Percentiles rank a stretch among this genome's conserved stretches.
Evolutionary conservation across 2,113 vertebrate genomes (phyloP).

Genomic region (Chaetops frenatus): DNA sequence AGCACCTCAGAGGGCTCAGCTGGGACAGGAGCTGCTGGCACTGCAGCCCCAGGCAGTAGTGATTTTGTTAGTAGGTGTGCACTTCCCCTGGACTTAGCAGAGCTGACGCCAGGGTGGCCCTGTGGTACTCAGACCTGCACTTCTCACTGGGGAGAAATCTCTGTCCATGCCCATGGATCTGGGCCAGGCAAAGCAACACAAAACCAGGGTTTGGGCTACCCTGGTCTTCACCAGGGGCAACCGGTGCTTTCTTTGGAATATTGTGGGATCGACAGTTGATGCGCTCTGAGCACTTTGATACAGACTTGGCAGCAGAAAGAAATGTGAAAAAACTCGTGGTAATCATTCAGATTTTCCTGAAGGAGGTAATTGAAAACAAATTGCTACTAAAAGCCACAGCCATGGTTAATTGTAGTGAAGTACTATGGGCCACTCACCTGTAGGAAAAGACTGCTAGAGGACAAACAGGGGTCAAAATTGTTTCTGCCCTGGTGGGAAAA

Average conservation of each 20-base stretch:
- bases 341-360: not conserved
- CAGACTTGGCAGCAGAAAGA: not conserved
- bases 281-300: not conserved
- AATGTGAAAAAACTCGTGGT: not conserved
- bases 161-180: fast-evolving
- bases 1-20: not conserved
- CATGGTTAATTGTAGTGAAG: not conserved
- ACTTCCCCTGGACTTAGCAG: not conserved
- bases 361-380: not conserved
- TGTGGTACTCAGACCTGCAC: not conserved
- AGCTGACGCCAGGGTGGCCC: not conserved
- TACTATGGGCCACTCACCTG: not conserved
- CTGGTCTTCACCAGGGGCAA: not conserved
- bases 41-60: not conserved
- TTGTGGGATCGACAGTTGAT: not conserved
- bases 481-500: not conserved
- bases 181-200: not conserved
- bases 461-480: not conserved
- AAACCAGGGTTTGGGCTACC: not conserved
- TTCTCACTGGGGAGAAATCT: not conserved
- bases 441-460: not conserved
- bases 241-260: not conserved
- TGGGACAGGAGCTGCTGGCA: not conserved
- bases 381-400: not conserved
- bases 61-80: not conserved